phyloP scores from a whole-genome alignment of 2,888 invertebrate genomes.

The Leucoma salicis region DNA sequence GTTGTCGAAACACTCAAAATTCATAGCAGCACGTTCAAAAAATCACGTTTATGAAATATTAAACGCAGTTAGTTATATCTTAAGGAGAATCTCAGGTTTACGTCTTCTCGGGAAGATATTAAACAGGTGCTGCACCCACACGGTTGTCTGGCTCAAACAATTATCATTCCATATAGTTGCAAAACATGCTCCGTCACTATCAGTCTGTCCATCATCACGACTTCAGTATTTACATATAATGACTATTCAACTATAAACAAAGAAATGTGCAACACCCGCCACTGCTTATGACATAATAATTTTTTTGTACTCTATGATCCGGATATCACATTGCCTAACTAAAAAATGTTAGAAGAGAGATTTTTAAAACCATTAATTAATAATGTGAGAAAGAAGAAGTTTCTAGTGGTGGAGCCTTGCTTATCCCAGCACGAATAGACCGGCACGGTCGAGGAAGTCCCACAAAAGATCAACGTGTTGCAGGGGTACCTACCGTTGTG shows the following conservation, averaged over 20 bases:
- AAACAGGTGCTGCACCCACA: slow-evolving; percentile 66
- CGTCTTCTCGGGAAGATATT: slow-evolving; percentile 56
- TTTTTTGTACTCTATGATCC: slow-evolving; percentile 28
- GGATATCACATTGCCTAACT: slow-evolving; percentile 27
- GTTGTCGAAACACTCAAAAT: slow-evolving; percentile 40
- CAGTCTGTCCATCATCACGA: slow-evolving; percentile 77
- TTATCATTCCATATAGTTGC: slow-evolving; percentile 76
- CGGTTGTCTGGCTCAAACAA: slow-evolving; percentile 58
- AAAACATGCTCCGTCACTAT: slow-evolving; percentile 79
- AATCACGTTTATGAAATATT: slow-evolving; percentile 79
- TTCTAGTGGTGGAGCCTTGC: no score
- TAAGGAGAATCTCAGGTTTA: slow-evolving; percentile 48
- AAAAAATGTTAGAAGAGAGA: no score
- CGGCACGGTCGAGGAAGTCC: no score
- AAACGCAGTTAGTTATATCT: slow-evolving; percentile 64
- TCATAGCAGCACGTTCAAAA: slow-evolving; percentile 62
- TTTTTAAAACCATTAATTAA: no score
- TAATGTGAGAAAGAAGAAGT: no score
- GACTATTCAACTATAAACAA: slow-evolving; percentile 79
- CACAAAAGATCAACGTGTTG: no score
- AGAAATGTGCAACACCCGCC: slow-evolving; percentile 57
- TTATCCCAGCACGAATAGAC: no score
- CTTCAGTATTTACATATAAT: slow-evolving; percentile 80
- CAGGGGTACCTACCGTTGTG: no score
- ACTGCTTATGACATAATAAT: slow-evolving; percentile 17